Evolutionary conservation across 2,113 vertebrate genomes (phyloP).

Genomic region (Cephalopterus ornatus): DNA sequence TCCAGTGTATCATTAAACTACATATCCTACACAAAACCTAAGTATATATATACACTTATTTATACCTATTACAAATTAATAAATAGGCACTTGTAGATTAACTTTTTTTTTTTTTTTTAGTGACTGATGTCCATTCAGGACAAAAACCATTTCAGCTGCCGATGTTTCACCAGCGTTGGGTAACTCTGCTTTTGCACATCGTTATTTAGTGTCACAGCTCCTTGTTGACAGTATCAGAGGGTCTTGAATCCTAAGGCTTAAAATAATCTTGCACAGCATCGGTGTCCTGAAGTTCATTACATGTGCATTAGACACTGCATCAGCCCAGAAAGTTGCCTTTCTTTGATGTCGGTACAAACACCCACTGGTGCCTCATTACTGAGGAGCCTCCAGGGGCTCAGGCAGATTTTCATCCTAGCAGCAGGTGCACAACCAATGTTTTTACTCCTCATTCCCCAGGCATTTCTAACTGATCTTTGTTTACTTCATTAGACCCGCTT

Average conservation of each 20-base stretch:
- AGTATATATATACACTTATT: not conserved
- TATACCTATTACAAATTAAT: not conserved
- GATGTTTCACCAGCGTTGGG: not conserved
- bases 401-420: not conserved
- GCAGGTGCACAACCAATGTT: not conserved
- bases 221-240: not conserved
- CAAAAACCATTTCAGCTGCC: not conserved
- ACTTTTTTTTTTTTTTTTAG: not conserved
- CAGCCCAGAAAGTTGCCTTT: not conserved
- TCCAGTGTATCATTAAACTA: not conserved
- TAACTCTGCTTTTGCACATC: not conserved
- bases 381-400: not conserved
- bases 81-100: not conserved
- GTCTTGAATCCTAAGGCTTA: not conserved
- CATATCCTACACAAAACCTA: not conserved
- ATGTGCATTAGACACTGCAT: not conserved
- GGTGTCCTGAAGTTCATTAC: not conserved
- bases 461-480: not conserved
- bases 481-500: constrained; percentile 15
- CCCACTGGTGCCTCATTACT: not conserved
- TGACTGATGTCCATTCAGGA: not conserved
- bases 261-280: not conserved
- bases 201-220: not conserved
- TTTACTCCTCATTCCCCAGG: not conserved
- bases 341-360: constrained; percentile 5